These are phyloP conservation scores for Pinna nobilis DNA, from an alignment of 1,140 invertebrate species.

Conservation along the genomic window DNA sequence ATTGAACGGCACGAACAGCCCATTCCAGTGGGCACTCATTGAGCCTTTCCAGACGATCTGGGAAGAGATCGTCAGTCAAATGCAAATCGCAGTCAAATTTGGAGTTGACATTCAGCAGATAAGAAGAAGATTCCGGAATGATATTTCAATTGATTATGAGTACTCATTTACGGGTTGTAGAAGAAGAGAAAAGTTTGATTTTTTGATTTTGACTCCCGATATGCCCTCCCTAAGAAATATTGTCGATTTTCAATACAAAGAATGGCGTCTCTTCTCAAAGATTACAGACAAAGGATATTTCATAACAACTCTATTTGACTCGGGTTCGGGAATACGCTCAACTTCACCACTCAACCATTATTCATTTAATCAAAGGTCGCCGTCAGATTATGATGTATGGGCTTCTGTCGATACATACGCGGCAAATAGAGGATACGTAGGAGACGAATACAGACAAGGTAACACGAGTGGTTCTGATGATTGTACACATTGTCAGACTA, in stretches of 20 bases:
- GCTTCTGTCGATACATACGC: neutral
- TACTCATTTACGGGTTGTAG: neutral
- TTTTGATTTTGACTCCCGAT: constrained; percentile 2
- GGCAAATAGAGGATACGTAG: neutral
- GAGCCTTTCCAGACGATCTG: constrained; percentile 10
- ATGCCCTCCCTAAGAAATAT: constrained; percentile 16
- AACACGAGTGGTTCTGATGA: neutral
- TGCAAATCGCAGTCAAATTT: neutral
- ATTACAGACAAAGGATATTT: neutral
- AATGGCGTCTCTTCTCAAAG: neutral
- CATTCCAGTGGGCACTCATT: neutral
- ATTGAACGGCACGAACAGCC: neutral
- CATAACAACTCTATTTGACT: constrained; percentile 5
- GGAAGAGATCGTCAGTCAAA: constrained; percentile 1
- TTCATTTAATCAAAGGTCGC: neutral
- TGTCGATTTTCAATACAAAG: neutral
- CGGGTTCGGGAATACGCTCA: neutral
- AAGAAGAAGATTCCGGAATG: neutral
- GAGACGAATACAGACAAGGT: neutral
- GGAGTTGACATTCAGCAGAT: neutral
- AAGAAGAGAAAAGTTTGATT: constrained; percentile 3
- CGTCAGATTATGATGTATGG: neutral
- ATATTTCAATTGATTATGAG: neutral
- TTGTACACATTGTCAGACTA: neutral
- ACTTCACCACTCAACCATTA: neutral